phyloP scores from a whole-genome alignment of 1,140 invertebrate species.

The Panagrolaimus sp. region DNA sequence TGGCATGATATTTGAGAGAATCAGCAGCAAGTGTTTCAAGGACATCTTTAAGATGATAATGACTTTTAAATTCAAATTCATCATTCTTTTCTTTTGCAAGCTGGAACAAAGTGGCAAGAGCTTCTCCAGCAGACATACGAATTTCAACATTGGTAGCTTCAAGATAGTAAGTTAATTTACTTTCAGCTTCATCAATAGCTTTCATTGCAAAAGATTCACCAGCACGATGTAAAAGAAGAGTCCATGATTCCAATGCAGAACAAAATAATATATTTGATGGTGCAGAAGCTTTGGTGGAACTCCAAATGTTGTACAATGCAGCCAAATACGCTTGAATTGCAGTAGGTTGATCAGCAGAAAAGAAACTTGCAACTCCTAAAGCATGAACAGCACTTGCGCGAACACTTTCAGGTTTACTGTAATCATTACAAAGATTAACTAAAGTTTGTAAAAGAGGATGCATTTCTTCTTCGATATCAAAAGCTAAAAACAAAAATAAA shows the following conservation, averaged over 20 bases:
- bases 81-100: constrained; percentile 6
- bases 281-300: background rate
- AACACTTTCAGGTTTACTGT: background rate
- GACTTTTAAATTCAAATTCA: constrained; percentile 2
- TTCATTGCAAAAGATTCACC: background rate
- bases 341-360: background rate
- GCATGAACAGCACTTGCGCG: background rate
- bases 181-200: background rate
- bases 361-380: background rate
- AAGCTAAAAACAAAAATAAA: background rate
- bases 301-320: background rate
- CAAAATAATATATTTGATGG: background rate
- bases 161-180: background rate
- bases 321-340: background rate
- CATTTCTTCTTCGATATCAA: constrained; percentile 7
- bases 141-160: background rate
- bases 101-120: background rate
- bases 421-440: background rate
- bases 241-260: constrained; percentile 2
- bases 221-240: background rate
- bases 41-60: background rate
- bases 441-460: background rate
- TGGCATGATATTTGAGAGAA: constrained; percentile 9
- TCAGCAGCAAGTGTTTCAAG: background rate
- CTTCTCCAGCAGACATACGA: background rate